Evolutionary conservation across 2,888 invertebrate species (phyloP).

Genomic region (Thyatira batis): DNA sequence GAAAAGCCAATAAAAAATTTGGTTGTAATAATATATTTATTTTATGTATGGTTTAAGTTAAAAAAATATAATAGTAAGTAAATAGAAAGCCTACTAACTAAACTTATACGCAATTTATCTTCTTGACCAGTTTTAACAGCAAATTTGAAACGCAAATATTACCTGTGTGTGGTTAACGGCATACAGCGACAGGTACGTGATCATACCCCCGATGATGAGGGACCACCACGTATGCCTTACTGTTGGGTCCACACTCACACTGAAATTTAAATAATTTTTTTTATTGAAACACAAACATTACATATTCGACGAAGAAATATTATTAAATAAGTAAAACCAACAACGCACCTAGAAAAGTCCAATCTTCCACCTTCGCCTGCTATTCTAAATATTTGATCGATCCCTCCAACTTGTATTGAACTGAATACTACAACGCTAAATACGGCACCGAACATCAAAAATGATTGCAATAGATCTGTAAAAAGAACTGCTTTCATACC

Average conservation of each 20-base stretch:
- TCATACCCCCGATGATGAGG: conserved; percentile 89
- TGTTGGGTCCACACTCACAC: conserved; percentile 90
- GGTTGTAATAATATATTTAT: too few relatives aligned
- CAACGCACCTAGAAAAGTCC: conserved; percentile 84
- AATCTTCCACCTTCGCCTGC: conserved; percentile 87
- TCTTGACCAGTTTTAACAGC: too few relatives aligned
- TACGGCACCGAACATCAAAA: conserved; percentile 92
- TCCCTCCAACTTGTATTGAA: conserved; percentile 85
- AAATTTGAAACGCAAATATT: conserved; percentile 4
- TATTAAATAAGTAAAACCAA: background rate
- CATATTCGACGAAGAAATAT: background rate
- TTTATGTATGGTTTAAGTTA: too few relatives aligned
- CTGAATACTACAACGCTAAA: conserved; percentile 90
- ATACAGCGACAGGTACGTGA: conserved; percentile 91
- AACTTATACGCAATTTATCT: too few relatives aligned
- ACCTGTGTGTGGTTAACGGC: conserved; percentile 93
- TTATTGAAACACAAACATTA: background rate
- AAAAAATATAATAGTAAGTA: too few relatives aligned
- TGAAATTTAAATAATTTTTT: conserved; percentile 50
- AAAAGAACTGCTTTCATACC: conserved; percentile 96
- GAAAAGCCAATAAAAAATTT: too few relatives aligned
- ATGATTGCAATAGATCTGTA: conserved; percentile 92
- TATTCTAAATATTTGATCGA: conserved; percentile 86
- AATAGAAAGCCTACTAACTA: too few relatives aligned
- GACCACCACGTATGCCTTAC: conserved; percentile 93